Base-by-base conservation (phyloP, 2,888 invertebrate species). In the Catocala nupta region DNA sequence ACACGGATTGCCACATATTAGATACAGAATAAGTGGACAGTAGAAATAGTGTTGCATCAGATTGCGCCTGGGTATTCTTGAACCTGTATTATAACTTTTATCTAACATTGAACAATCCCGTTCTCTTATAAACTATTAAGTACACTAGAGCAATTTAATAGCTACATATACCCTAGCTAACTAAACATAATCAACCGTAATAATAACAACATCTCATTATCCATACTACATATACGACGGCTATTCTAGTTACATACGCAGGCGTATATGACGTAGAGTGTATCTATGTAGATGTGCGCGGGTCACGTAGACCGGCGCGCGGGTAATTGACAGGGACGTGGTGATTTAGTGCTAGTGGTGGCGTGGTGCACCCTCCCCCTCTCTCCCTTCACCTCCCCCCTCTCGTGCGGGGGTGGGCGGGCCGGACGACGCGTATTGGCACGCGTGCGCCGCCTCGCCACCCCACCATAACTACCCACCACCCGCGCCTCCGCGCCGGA, bases 311-410 rank as follows among this genome's bases (percentile, higher is more conserved):
- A 13, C 63, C n/a, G 45, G 52, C 55, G 54, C 45, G 59, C 64
- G 58, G 50, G 25, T 25, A 82, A 82, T 82, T 80, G 81, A 85
- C 81, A 81, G 71, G 66, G 76, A 55, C 69, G 69, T 59, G 65
- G 76, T 79, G 81, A 80, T 81, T 78, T 75, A 81, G 78, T 73
- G 73, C 71, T 55, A 10, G 65, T 52, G 67, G 66, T 67, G 61
- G 70, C 64, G 63, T 49, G 60, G 55, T 56, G 71, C 68, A 75
- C 13, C 68, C 71, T 63, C 58, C 7, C 33, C 9, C 5, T 10
- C 25, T 9, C 48, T 25, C 48, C 25, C 48, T 9, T 68, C 70
- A 63, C 60, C 44, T n/a, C 1, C 16, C 39, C 13, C 6, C 63
- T 60, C 4, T 25, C 25, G 74, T 16, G 60, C 65, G 45, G 56